Evolutionary conservation across 2,113 vertebrate genomes (phyloP).

Genomic region (Gymnogyps californianus): DNA sequence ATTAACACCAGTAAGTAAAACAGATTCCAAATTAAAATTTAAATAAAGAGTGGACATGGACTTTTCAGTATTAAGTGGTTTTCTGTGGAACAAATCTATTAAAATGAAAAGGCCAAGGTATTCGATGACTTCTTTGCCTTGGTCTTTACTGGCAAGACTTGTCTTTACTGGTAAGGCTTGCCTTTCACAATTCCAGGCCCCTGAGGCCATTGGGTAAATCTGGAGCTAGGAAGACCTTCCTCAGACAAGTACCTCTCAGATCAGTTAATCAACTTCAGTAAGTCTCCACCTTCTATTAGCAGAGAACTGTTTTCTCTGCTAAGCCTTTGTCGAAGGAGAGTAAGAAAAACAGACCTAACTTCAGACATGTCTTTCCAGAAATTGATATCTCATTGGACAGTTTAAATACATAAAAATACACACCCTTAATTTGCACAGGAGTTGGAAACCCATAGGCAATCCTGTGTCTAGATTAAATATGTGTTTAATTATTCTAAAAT

Average conservation of each 20-base stretch:
- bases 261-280: background rate
- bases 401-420: background rate
- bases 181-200: background rate
- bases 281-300: background rate
- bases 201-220: background rate
- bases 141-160: background rate
- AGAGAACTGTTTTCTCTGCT: background rate
- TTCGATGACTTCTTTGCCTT: background rate
- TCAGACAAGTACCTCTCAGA: background rate
- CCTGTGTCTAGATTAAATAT: background rate
- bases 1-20: background rate
- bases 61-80: background rate
- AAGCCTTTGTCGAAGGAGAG: background rate
- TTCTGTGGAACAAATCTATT: background rate
- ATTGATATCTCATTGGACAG: background rate
- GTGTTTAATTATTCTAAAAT: background rate
- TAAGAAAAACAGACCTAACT: background rate
- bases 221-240: background rate
- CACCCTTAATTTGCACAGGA: background rate
- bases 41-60: background rate
- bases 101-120: background rate
- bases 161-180: background rate
- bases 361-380: background rate
- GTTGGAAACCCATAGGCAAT: fast-evolving
- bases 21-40: background rate